These are phyloP conservation scores for Schizopygopsis malacanthus DNA, from an alignment of 2,797 vertebrate species.

Conservation along the genomic window DNA sequence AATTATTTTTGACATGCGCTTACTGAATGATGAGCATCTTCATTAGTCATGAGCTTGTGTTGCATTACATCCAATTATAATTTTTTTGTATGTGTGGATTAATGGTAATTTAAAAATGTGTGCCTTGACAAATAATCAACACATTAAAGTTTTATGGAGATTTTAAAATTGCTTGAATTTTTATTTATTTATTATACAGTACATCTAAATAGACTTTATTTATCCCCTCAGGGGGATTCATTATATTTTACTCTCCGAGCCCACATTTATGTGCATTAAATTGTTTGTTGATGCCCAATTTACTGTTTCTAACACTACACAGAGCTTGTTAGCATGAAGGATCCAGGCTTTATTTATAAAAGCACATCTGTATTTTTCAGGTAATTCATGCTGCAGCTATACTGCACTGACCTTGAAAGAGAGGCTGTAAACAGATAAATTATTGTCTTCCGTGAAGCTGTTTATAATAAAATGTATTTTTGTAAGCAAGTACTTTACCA, in stretches of 20 bases:
- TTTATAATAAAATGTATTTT: conserved; percentile 9
- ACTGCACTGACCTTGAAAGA: background rate
- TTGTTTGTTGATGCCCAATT: background rate
- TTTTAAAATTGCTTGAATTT: background rate
- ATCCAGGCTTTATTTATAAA: background rate
- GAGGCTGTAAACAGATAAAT: conserved; percentile 13
- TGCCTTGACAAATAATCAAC: background rate
- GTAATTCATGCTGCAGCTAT: background rate
- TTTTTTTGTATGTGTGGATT: background rate
- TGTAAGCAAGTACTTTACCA: background rate
- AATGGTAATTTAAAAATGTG: background rate
- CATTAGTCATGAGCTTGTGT: background rate
- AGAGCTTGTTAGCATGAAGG: background rate
- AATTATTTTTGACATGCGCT: background rate
- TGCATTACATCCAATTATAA: background rate
- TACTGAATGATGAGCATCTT: background rate
- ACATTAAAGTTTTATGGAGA: background rate
- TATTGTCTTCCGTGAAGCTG: conserved; percentile 17
- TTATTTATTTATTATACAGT: background rate
- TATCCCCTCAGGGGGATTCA: background rate
- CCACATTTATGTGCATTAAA: background rate
- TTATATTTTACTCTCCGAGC: background rate
- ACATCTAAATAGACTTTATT: background rate
- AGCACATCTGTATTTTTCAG: background rate
- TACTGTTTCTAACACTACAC: background rate